A percentile compares a stretch with the other conserved stretches of the same genome.
Conservation (phyloP, 2,888 invertebrate genomes). For the Sinopyrophorus schimmeli region DNA sequence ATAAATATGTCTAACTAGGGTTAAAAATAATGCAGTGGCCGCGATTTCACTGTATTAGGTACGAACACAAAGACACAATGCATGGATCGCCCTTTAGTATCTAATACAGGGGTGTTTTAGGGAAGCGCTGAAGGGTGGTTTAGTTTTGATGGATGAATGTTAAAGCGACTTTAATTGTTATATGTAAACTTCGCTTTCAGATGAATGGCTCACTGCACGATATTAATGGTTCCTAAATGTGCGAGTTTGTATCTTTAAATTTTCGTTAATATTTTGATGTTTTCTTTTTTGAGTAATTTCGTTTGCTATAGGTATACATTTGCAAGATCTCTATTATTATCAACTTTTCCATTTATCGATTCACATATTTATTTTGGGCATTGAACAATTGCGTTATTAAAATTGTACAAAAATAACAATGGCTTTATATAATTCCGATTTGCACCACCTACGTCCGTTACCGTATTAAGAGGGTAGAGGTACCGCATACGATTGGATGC, state of each 20-base stretch:
- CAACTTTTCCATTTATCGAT: too few relatives aligned
- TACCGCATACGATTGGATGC: conserved; percentile 46
- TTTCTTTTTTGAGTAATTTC: background rate
- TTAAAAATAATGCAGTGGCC: conserved; percentile 47
- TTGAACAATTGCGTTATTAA: too few relatives aligned
- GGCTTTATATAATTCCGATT: background rate
- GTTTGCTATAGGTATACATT: background rate
- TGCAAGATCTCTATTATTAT: too few relatives aligned
- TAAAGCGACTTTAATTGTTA: conserved; percentile 45
- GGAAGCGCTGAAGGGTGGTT: conserved; percentile 36
- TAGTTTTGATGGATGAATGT: conserved; percentile 44
- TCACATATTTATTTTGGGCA: too few relatives aligned
- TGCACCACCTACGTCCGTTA: conserved; percentile 9
- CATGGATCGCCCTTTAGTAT: conserved; percentile 35
- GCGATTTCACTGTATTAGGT: conserved; percentile 43
- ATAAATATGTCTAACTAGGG: conserved; percentile 41
- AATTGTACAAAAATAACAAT: conserved; percentile 4
- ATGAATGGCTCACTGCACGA: conserved; percentile 26
- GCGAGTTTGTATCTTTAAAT: background rate
- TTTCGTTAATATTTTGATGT: background rate
- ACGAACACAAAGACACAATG: conserved; percentile 40
- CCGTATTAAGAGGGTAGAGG: conserved; percentile 33
- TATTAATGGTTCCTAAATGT: conserved; percentile 24
- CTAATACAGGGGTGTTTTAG: conserved; percentile 36
- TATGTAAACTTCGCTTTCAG: conserved; percentile 37